Evolutionary conservation across 2,888 invertebrate genomes (phyloP).

Genomic region (Timema cristinae): DNA sequence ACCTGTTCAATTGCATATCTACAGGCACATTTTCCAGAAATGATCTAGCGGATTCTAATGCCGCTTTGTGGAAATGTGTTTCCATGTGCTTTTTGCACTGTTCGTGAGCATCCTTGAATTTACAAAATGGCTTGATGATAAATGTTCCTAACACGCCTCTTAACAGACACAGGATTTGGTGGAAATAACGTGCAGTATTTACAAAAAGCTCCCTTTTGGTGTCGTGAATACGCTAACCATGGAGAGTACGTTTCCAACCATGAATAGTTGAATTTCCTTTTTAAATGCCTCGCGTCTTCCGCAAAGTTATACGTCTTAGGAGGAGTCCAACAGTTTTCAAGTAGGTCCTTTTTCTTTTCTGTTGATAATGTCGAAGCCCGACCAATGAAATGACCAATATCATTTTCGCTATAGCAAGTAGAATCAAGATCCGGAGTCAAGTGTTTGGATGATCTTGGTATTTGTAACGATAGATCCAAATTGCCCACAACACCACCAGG

Average conservation of each 20-base stretch:
- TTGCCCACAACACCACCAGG: too few relatives aligned
- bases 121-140: slow-evolving; percentile 34
- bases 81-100: slow-evolving; percentile 33
- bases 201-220: slow-evolving; percentile 36
- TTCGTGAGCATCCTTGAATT: slow-evolving; percentile 37
- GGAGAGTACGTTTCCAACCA: slow-evolving; percentile 8
- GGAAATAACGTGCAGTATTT: slow-evolving; percentile 36
- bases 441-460: slow-evolving; percentile 29
- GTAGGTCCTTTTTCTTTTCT: neutral
- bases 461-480: too few relatives aligned
- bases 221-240: slow-evolving; percentile 20
- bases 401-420: slow-evolving; percentile 31
- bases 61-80: slow-evolving; percentile 34
- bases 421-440: slow-evolving; percentile 33
- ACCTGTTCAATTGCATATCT: slow-evolving; percentile 28
- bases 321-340: too few relatives aligned
- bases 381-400: slow-evolving; percentile 30
- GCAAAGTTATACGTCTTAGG: neutral
- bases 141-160: slow-evolving; percentile 36
- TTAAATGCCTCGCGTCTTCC: too few relatives aligned
- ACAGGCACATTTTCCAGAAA: slow-evolving; percentile 35
- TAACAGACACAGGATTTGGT: slow-evolving; percentile 28
- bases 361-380: slow-evolving; percentile 16
- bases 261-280: neutral
- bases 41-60: slow-evolving; percentile 36